Percentiles rank a stretch among this genome's conserved stretches.
These are phyloP conservation scores for Quadroppia sp. DNA, from an alignment of 2,888 invertebrate species.

Conservation along the genomic window DNA sequence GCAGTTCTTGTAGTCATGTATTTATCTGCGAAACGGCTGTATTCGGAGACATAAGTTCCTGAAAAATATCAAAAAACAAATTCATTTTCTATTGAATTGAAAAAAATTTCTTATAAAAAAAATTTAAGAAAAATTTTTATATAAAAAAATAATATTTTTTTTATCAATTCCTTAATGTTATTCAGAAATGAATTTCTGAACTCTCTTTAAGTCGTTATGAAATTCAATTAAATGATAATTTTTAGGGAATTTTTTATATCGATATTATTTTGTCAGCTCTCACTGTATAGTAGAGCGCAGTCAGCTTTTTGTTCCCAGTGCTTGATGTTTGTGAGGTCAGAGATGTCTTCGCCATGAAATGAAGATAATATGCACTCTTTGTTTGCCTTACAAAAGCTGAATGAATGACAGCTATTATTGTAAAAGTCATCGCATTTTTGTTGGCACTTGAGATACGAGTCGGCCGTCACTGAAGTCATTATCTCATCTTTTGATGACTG, in stretches of 20 bases:
- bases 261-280: not conserved
- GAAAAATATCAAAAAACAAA: not conserved
- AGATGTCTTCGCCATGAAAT: not conserved
- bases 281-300: not conserved
- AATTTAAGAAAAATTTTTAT: no score
- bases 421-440: not conserved
- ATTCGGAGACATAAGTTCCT: not conserved
- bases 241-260: not conserved
- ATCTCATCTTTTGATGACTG: not conserved
- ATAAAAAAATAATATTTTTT: no score
- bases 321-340: not conserved
- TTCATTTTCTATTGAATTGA: no score
- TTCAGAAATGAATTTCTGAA: no score
- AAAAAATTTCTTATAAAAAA: no score
- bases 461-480: not conserved
- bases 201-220: no score
- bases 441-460: not conserved
- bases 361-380: not conserved
- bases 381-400: not conserved
- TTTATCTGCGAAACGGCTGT: not conserved
- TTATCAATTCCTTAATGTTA: no score
- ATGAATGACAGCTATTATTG: conserved; percentile 8
- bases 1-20: not conserved
- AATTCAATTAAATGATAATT: no score
- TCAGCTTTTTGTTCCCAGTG: not conserved